Evolutionary conservation across 2,113 vertebrate genomes (phyloP).

Genomic region (Baryphthengus martii): DNA sequence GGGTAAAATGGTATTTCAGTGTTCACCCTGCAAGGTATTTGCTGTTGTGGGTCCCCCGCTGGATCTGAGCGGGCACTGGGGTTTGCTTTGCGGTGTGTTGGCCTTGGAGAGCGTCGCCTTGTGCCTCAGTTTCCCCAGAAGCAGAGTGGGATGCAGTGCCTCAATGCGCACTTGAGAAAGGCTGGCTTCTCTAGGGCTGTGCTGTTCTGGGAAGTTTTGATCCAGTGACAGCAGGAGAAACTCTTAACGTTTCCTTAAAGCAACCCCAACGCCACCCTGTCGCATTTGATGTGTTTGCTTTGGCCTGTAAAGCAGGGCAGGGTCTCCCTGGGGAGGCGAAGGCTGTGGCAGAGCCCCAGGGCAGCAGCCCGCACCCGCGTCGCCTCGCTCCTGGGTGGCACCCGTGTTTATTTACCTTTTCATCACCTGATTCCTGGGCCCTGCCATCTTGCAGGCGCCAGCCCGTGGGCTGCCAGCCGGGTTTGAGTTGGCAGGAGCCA

Average conservation of each 20-base stretch:
- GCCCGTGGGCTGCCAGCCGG: background rate
- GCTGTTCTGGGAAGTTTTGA: background rate
- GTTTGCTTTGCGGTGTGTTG: background rate
- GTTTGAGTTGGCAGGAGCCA: slow-evolving; percentile 48
- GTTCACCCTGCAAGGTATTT: background rate
- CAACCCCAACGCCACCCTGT: fast-evolving
- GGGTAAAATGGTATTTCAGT: background rate
- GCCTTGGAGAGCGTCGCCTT: fast-evolving
- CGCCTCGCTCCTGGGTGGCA: background rate
- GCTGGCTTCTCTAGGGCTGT: background rate
- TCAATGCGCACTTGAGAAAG: fast-evolving
- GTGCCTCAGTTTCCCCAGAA: background rate
- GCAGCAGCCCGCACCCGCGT: background rate
- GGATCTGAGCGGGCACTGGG: fast-evolving
- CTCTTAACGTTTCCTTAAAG: background rate
- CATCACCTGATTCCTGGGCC: background rate
- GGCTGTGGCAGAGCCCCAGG: background rate
- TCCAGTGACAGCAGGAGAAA: background rate
- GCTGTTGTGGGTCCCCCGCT: fast-evolving
- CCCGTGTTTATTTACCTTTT: slow-evolving; percentile 30
- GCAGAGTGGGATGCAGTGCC: fast-evolving
- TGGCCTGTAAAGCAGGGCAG: background rate
- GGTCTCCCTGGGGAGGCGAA: fast-evolving
- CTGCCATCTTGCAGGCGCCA: slow-evolving; percentile 6
- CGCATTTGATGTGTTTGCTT: background rate